phyloP scores from a whole-genome alignment of 2,113 vertebrate genomes.

The Burhinus bistriatus region DNA sequence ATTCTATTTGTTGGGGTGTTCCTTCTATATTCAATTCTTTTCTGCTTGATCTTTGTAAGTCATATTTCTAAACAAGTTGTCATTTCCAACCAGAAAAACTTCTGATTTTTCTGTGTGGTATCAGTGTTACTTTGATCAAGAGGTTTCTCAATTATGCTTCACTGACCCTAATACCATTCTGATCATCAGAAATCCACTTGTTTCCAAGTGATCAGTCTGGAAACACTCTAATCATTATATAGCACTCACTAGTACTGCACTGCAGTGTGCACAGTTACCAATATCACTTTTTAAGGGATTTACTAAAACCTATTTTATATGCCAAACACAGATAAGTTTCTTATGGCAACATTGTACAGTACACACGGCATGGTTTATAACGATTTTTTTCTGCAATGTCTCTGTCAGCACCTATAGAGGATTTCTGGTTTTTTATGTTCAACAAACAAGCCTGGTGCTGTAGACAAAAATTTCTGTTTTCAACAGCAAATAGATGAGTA shows the following conservation, averaged over 20 bases:
- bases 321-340: slow-evolving; percentile 58
- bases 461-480: slow-evolving; percentile 56
- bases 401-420: slow-evolving; percentile 33
- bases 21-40: neutral
- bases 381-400: slow-evolving; percentile 26
- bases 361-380: slow-evolving; percentile 34
- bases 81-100: neutral
- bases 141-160: neutral
- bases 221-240: neutral
- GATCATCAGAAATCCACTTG: neutral
- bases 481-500: slow-evolving; percentile 31
- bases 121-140: neutral
- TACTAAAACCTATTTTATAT: slow-evolving; percentile 60
- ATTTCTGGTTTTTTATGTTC: slow-evolving; percentile 69
- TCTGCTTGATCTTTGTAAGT: neutral
- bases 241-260: slow-evolving; percentile 37
- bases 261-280: slow-evolving; percentile 24
- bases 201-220: neutral
- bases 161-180: neutral
- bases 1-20: neutral
- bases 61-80: neutral
- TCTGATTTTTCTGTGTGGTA: neutral
- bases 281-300: slow-evolving; percentile 62
- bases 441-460: slow-evolving; percentile 62
- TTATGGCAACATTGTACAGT: slow-evolving; percentile 60